Conservation (phyloP, 2,888 invertebrate species). For the Drosophila affinis region DNA sequence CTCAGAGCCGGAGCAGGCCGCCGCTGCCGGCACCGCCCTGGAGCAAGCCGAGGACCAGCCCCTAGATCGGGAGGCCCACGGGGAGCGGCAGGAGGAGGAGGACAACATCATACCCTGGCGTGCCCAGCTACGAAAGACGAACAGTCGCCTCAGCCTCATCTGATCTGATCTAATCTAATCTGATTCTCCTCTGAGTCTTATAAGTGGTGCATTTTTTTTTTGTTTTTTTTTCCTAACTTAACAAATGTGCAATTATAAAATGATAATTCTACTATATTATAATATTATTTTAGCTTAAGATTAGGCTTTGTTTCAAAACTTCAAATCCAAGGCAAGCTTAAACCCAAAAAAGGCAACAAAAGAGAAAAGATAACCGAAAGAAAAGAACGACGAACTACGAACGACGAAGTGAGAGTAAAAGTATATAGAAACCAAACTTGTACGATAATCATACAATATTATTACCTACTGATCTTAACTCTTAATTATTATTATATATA, state of each 20-base stretch:
- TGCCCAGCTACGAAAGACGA: constrained; percentile 94
- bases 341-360: constrained; percentile 38
- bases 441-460: constrained; percentile 49
- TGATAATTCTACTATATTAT: constrained; percentile 4
- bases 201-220: constrained; percentile 65
- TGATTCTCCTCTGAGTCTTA: constrained; percentile 25
- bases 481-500: not conserved
- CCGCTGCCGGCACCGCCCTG: constrained; percentile 2
- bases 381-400: not conserved
- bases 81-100: constrained; percentile 84
- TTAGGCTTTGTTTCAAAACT: not conserved
- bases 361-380: not conserved
- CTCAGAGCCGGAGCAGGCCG: constrained; percentile 7
- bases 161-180: constrained; percentile 84
- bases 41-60: not conserved
- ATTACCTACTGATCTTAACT: not conserved
- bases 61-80: constrained; percentile 18
- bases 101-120: constrained; percentile 94
- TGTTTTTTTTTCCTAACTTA: constrained; percentile 11
- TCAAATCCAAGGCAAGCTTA: constrained; percentile 42
- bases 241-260: constrained; percentile 60
- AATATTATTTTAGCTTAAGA: constrained; percentile 16
- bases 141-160: constrained; percentile 93
- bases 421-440: constrained; percentile 35
- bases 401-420: constrained; percentile 11